These are phyloP conservation scores for Ascidia mentula DNA, from an alignment of 23 tunicate species.

Conservation along the genomic window DNA sequence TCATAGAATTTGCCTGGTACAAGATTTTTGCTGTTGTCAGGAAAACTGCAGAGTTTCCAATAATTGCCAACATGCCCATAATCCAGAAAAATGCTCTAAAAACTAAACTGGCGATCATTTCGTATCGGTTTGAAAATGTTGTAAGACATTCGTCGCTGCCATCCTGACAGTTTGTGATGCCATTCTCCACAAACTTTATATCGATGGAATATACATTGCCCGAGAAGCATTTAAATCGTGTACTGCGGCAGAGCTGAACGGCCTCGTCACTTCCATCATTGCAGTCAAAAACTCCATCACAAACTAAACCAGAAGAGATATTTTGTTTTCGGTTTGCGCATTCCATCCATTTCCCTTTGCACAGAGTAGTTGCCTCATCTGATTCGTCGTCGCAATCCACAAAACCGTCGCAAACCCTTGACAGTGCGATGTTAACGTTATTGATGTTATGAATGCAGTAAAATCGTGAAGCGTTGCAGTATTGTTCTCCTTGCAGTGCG, in stretches of 20 bases:
- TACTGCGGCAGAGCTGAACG: background rate
- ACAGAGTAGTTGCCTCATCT: background rate
- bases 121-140: background rate
- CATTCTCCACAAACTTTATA: background rate
- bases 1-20: background rate
- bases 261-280: background rate
- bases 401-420: background rate
- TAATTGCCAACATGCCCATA: background rate
- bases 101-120: slow-evolving; percentile 11
- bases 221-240: background rate
- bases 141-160: slow-evolving; percentile 25
- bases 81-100: slow-evolving; percentile 20
- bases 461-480: background rate
- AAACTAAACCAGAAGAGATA: background rate
- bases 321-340: background rate
- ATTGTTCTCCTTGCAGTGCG: background rate
- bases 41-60: slow-evolving; percentile 9
- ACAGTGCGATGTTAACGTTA: too few relatives aligned
- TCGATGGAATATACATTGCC: background rate
- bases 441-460: background rate
- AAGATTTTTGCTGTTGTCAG: background rate
- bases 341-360: background rate
- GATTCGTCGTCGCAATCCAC: slow-evolving; percentile 8
- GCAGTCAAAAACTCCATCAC: slow-evolving; percentile 1
- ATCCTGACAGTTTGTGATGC: slow-evolving; percentile 9